Evolutionary conservation across 1,140 invertebrate genomes (phyloP).

Genomic region (Pseudomyrmex gracilis): DNA sequence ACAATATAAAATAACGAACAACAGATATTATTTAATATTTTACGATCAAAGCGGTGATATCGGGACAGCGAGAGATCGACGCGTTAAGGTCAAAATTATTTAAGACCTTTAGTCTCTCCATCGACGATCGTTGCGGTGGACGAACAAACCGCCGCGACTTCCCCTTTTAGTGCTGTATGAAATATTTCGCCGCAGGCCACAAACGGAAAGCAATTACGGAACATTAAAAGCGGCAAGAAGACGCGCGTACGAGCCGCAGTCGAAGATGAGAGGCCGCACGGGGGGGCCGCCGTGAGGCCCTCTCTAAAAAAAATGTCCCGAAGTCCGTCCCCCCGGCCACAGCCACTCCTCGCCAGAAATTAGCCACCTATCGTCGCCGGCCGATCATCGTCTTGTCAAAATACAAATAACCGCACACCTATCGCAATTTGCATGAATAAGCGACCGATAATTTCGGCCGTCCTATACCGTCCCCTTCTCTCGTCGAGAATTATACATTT

Average conservation of each 20-base stretch:
- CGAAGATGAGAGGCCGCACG: constrained; percentile 55
- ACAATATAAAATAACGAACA: too few species aligned
- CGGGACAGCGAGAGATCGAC: constrained; percentile 3
- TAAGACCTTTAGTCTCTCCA: background rate
- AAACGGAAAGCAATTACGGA: constrained; percentile 76
- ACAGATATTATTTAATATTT: background rate
- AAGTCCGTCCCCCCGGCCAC: background rate
- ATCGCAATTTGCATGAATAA: constrained; percentile 43
- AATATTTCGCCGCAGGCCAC: constrained; percentile 76
- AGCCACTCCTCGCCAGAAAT: constrained; percentile 5
- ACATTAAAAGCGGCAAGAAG: constrained; percentile 70
- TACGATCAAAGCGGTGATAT: background rate
- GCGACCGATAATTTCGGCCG: background rate
- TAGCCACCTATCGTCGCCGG: constrained; percentile 47
- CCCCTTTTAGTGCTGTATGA: constrained; percentile 66
- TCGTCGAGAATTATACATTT: constrained; percentile 19
- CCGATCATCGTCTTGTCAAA: constrained; percentile 49
- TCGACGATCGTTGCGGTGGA: constrained; percentile 17
- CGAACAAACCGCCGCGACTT: constrained; percentile 50
- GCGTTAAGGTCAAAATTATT: constrained; percentile 52
- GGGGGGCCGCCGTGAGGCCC: constrained; percentile 19
- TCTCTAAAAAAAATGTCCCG: constrained; percentile 57
- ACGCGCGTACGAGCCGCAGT: constrained; percentile 12
- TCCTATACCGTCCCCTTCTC: background rate
- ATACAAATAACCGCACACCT: constrained; percentile 28